A percentile compares a stretch with the other conserved stretches of the same genome.
These are phyloP conservation scores for Mesocentrotus franciscanus DNA, from an alignment of 53 echinoderm and acorn worm species.

Conservation along the genomic window DNA sequence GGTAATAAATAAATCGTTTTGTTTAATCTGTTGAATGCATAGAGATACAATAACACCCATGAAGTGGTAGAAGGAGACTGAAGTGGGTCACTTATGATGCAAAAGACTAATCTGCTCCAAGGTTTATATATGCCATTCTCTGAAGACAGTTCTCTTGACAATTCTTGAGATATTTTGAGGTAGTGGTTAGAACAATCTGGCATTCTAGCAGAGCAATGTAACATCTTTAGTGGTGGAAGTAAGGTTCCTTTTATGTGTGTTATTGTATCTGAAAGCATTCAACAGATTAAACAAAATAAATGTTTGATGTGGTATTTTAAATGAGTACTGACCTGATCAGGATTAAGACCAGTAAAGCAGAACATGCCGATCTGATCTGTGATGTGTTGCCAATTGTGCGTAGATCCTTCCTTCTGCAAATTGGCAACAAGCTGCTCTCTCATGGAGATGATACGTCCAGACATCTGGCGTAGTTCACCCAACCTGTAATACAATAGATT, in stretches of 20 bases:
- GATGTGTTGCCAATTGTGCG: slow-evolving; percentile 95
- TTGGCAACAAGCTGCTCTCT: slow-evolving; percentile 94
- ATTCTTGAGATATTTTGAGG: neutral
- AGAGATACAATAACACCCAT: too few relatives aligned
- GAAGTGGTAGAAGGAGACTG: too few relatives aligned
- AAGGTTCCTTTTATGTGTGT: too few relatives aligned
- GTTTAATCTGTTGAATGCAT: too few relatives aligned
- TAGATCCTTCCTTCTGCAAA: slow-evolving; percentile 90
- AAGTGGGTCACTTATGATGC: too few relatives aligned
- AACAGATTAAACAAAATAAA: too few relatives aligned
- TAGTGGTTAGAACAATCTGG: neutral
- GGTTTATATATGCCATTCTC: too few relatives aligned
- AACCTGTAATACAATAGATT: slow-evolving; percentile 69
- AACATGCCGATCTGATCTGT: slow-evolving; percentile 99
- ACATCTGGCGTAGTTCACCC: slow-evolving; percentile 90
- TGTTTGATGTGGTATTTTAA: too few relatives aligned
- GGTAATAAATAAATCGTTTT: too few relatives aligned
- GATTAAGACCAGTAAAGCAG: slow-evolving; percentile 95
- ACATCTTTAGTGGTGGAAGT: neutral
- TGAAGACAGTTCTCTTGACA: too few relatives aligned
- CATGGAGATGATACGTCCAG: slow-evolving; percentile 95
- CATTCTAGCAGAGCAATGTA: neutral
- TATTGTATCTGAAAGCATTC: too few relatives aligned
- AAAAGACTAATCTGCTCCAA: too few relatives aligned
- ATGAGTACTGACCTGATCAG: slow-evolving; percentile 86